A percentile compares a stretch with the other conserved stretches of the same genome.
Conservation (phyloP, 37 sponge, comb jelly and placozoan species). For the Cliona cf. orientalis region DNA sequence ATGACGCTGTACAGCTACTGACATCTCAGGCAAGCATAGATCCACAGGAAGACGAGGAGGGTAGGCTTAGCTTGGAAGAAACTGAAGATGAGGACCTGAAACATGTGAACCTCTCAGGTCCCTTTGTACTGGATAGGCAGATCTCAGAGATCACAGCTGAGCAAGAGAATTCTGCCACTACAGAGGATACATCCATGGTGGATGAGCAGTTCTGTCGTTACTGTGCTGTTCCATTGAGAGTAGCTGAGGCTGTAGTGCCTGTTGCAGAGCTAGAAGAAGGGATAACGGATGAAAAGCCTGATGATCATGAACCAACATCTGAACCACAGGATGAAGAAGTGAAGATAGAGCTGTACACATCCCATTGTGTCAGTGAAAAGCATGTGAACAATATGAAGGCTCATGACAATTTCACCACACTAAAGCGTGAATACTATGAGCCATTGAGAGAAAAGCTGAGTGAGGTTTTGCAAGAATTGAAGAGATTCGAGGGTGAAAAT, state of each 20-base stretch:
- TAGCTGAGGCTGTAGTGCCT: neutral
- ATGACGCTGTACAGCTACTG: too few species aligned
- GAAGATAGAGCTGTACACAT: neutral
- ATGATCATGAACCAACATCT: neutral
- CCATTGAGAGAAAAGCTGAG: neutral
- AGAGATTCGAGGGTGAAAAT: too few species aligned
- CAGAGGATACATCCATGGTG: neutral
- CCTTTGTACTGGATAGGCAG: neutral
- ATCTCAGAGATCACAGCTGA: neutral
- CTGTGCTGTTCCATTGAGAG: conserved; percentile 1
- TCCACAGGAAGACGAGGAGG: too few species aligned
- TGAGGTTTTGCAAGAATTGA: neutral
- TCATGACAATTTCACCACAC: neutral
- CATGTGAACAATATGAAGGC: neutral
- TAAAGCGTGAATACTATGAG: neutral
- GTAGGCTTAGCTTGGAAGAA: too few species aligned
- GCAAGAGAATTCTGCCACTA: neutral
- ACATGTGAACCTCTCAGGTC: too few species aligned
- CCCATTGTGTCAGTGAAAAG: neutral
- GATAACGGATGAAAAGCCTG: neutral
- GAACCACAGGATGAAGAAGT: neutral
- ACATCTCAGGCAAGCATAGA: too few species aligned
- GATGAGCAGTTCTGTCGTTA: neutral
- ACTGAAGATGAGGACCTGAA: too few species aligned
- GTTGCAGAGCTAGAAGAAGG: neutral